Conservation (phyloP, 1,140 invertebrate species). For the Papilio machaon region DNA sequence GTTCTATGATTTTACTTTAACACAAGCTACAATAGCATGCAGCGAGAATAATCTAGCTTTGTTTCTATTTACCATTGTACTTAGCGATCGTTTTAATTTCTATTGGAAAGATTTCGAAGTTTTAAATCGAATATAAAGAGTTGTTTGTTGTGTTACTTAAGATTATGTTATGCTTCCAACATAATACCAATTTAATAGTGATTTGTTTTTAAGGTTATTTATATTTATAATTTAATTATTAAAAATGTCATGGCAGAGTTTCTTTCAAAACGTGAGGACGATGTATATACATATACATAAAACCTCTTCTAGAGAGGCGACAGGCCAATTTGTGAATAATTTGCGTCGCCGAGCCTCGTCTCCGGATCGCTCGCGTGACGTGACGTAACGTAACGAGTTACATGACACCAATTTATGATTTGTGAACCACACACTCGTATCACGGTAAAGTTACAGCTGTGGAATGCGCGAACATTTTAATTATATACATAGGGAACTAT, state of each 20-base stretch:
- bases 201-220: too few relatives aligned
- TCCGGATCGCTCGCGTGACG: not conserved
- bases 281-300: not conserved
- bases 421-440: not conserved
- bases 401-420: slow-evolving; percentile 32
- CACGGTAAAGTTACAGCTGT: not conserved
- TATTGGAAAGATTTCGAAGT: too few relatives aligned
- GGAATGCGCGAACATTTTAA: not conserved
- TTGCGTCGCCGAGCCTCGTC: slow-evolving; percentile 1
- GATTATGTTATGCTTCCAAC: too few relatives aligned
- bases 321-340: slow-evolving; percentile 19
- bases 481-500: not conserved
- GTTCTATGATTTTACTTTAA: too few relatives aligned
- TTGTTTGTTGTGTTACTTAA: too few relatives aligned
- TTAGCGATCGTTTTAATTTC: too few relatives aligned
- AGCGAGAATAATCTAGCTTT: too few relatives aligned
- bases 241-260: not conserved
- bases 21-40: too few relatives aligned
- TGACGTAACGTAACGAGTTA: slow-evolving; percentile 27
- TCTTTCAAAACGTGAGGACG: not conserved
- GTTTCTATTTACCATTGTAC: too few relatives aligned
- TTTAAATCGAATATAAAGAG: too few relatives aligned
- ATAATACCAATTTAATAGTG: too few relatives aligned
- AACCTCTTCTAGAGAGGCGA: not conserved
- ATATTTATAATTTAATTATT: not conserved